Base-by-base conservation (phyloP, 2,888 invertebrate genomes). In the Lycia hirtaria region DNA sequence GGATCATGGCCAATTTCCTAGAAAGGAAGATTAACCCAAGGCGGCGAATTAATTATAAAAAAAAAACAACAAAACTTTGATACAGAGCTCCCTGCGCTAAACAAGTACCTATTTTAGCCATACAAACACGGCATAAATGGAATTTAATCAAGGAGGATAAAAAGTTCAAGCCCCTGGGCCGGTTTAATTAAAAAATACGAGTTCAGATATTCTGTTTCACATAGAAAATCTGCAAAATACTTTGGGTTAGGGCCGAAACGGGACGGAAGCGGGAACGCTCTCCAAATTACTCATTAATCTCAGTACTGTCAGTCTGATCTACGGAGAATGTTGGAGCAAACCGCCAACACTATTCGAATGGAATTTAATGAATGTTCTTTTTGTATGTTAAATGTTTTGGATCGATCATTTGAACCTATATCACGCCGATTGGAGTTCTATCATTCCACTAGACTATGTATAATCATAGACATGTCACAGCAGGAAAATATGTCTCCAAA, bases 81-180 rank as follows among this genome's bases (percentile, higher is more conserved):
- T 56, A 52, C 56, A 43, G 32, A 24, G 15, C 26, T 56, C 58
- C 47, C 57, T 53, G 56, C 49, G 60, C 52, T 47, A 62, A 56
- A 61, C 50, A 59, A 67, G 63, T 63, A 65, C 59, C 64, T 61
- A 64, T 62, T 62, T 50, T 51, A 53, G 43, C 67, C 67, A 67
- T 64, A 67, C 67, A 65, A 64, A 62, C 58, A 59, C 56, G 56
- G 60, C 59, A 64, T 63, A 66, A 66, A 67, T 62, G 65, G 67
- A 72, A 75, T 73, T 73, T 68, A 73, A 75, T 76, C 68, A 73
- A 68, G 66, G 60, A 65, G 60, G 64, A 66, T 64, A 65, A 64
- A 67, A 67, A 65, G 56, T 61, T 64, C 37, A 41, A 60, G 41
- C 52, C 44, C 53, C 35, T 51, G 65, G 58, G 58, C 45, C 35